These are phyloP conservation scores for Lasius fuliginosus DNA, from an alignment of 2,888 invertebrate species.

Conservation along the genomic window DNA sequence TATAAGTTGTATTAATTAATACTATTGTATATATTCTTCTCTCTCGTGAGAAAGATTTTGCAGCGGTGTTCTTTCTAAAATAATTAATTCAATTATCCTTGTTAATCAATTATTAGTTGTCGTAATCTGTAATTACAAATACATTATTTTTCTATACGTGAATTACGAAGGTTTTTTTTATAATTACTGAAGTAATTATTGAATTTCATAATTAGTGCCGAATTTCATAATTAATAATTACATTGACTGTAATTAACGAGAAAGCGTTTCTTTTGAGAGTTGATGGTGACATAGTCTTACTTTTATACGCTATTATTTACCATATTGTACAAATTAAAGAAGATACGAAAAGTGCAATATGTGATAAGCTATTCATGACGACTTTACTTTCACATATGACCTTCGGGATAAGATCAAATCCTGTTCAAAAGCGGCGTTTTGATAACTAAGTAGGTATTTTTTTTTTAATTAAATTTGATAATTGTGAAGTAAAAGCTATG, in stretches of 20 bases:
- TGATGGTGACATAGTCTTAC: neutral
- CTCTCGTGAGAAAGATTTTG: conserved; percentile 1
- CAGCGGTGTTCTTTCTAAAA: too few relatives aligned
- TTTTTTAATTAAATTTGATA: neutral
- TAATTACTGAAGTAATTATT: neutral
- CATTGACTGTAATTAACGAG: neutral
- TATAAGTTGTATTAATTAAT: neutral
- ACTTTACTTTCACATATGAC: conserved; percentile 44
- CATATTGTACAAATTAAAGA: neutral
- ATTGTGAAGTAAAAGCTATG: neutral
- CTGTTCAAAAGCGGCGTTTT: conserved; percentile 6
- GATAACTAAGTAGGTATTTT: neutral
- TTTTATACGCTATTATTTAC: neutral
- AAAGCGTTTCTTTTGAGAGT: neutral
- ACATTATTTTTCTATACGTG: neutral
- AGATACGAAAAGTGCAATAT: conserved; percentile 9
- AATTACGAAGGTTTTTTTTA: neutral
- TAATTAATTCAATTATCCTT: neutral
- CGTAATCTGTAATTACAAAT: neutral
- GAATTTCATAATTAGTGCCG: neutral
- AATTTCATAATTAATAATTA: conserved; percentile 12
- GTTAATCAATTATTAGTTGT: neutral
- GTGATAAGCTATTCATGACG: conserved; percentile 9
- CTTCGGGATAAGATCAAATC: conserved; percentile 38
- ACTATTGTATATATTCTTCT: neutral